A percentile compares a stretch with the other conserved stretches of the same genome.
These are phyloP conservation scores for Boleophthalmus pectinirostris DNA, from an alignment of 2,113 vertebrate genomes.

Conservation along the genomic window DNA sequence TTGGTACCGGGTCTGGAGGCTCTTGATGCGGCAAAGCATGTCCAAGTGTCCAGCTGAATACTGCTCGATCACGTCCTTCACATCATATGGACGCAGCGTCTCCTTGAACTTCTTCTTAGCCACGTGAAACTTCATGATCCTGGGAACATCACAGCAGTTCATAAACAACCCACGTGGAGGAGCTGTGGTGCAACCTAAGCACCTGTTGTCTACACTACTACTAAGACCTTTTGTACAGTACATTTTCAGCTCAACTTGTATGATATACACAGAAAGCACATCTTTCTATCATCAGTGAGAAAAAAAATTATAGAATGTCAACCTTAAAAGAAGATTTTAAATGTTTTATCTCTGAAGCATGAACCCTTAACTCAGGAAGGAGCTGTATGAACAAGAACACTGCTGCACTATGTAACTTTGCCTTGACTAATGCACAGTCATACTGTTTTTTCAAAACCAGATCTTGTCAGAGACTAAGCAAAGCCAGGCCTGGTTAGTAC, in stretches of 20 bases:
- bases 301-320: too few relatives aligned
- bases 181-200: conserved; percentile 10
- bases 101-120: conserved; percentile 98
- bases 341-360: too few relatives aligned
- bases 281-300: too few relatives aligned
- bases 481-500: too few relatives aligned
- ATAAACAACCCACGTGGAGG: conserved; percentile 21
- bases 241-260: neutral
- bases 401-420: too few relatives aligned
- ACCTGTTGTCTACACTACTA: neutral
- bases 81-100: conserved; percentile 93
- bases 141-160: conserved; percentile 45
- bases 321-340: too few relatives aligned
- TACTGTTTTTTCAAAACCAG: too few relatives aligned
- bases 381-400: too few relatives aligned
- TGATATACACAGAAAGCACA: too few relatives aligned
- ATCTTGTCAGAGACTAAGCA: too few relatives aligned
- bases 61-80: conserved; percentile 98
- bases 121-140: conserved; percentile 98
- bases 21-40: conserved; percentile 97
- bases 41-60: conserved; percentile 96
- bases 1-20: conserved; percentile 91
- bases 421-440: too few relatives aligned
- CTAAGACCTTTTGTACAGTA: neutral
- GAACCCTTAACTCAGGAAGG: too few relatives aligned